Base-by-base conservation (phyloP, 2,888 invertebrate genomes). In the Tipula confusa region DNA sequence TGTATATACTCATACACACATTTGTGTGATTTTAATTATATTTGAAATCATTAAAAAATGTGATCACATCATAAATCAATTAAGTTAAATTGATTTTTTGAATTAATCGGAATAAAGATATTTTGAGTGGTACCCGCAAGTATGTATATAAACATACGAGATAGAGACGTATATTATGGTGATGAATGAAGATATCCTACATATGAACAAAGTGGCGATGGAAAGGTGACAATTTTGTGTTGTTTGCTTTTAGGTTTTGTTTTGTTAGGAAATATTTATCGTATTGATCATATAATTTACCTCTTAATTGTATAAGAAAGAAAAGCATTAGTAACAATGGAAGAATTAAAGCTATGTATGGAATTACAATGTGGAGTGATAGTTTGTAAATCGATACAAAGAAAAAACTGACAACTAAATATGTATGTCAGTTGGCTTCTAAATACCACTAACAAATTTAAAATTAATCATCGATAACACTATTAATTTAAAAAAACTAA, bases 51-150 rank as follows among this genome's bases (percentile, higher is more conserved):
- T 64, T 64, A 64, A 24, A 64, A 64, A 64, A 64, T 64, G 64
- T 64, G 64, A 64, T 64, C 64, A 64, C 64, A 64, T 64, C 64
- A 64, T 64, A 64, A 64, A 64, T 64, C 64, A 64, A 64, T 64
- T 64, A 64, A 64, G 64, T 9, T 64, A 64, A 64, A 64, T 64
- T 64, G 64, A 64, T 64, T 64, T 64, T 64, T 64, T 24, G 11
- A 64, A 24, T 64, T 24, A 64, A 64, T 64, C 64, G 64, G 64
- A 64, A 64, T 64, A 43, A 15, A 31, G 31, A 18, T 7, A 64
- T 24, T 64, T 64, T 24, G 64, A 64, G 64, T 64, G 64, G 64
- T 64, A 24, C 11, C 64, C 43, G 13, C 64, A 64, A n/a, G n/a
- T 33, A 43, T 15, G 15, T 15, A 43, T 43, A 15, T 9, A 64